Conservation (phyloP, 2,797 vertebrate genomes). For the Sandelia bainsii region DNA sequence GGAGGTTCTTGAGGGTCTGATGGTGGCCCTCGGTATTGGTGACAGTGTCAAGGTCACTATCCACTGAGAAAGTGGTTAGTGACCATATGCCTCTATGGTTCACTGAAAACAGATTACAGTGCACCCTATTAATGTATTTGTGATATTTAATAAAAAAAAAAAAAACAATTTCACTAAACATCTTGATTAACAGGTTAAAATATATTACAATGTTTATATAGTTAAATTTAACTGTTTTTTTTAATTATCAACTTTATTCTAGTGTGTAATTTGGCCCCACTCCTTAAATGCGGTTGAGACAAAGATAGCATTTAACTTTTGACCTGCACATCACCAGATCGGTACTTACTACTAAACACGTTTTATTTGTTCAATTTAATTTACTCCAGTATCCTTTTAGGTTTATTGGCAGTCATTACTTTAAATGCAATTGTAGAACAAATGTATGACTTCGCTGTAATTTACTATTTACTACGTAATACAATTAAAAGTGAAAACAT, state of each 20-base stretch:
- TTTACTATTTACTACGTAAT: not conserved
- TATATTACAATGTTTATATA: not conserved
- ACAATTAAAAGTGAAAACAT: not conserved
- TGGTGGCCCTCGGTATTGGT: slow-evolving; percentile 51
- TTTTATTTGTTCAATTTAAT: not conserved
- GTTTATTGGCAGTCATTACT: too few relatives aligned
- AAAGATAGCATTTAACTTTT: not conserved
- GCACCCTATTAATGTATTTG: not conserved
- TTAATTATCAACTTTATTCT: not conserved
- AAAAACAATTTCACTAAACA: not conserved
- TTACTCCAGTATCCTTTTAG: too few relatives aligned
- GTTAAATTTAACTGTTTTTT: not conserved
- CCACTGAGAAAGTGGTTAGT: slow-evolving; percentile 16
- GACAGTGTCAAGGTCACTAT: slow-evolving; percentile 36
- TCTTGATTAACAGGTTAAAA: not conserved
- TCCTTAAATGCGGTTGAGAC: not conserved
- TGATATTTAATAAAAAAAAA: not conserved
- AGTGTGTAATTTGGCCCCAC: not conserved
- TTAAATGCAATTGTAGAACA: not conserved
- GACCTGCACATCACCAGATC: not conserved
- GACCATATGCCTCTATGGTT: slow-evolving; percentile 22
- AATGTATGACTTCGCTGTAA: not conserved
- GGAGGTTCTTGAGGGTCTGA: slow-evolving; percentile 57
- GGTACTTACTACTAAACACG: not conserved
- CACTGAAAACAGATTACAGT: slow-evolving; percentile 34